Conservation (phyloP, 2,797 vertebrate genomes). For the Pseudochromis fuscus region DNA sequence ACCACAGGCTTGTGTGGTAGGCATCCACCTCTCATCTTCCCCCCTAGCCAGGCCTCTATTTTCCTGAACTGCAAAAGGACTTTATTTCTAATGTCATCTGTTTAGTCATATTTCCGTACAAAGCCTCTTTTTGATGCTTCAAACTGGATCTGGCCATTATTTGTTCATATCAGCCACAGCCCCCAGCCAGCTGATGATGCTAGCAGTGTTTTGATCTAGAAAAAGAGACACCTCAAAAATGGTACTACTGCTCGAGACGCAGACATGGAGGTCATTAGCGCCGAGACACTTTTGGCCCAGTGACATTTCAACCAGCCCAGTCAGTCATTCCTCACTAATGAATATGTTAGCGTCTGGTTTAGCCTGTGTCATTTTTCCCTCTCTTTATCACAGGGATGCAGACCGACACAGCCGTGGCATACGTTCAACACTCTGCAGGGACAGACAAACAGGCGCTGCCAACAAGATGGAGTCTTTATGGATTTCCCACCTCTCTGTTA, state of each 20-base stretch:
- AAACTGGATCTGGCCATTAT: too few species aligned
- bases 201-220: not conserved
- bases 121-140: too few species aligned
- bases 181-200: not conserved
- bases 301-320: slow-evolving; percentile 81
- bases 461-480: slow-evolving; percentile 78
- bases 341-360: slow-evolving; percentile 76
- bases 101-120: too few species aligned
- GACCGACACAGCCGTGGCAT: slow-evolving; percentile 76
- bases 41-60: too few species aligned
- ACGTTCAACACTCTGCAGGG: slow-evolving; percentile 68
- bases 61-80: too few species aligned
- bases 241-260: slow-evolving; percentile 32
- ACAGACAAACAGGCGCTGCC: slow-evolving; percentile 74
- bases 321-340: slow-evolving; percentile 82
- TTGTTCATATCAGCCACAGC: too few species aligned
- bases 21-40: too few species aligned
- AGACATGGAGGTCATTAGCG: slow-evolving; percentile 76
- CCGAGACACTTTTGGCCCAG: slow-evolving; percentile 64
- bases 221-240: slow-evolving; percentile 7
- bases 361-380: slow-evolving; percentile 74
- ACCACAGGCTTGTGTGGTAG: too few species aligned
- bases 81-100: too few species aligned
- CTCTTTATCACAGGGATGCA: slow-evolving; percentile 84
- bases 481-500: slow-evolving; percentile 69